These are phyloP conservation scores for Drosophila multiciliata DNA, from an alignment of 2,888 invertebrate species.

Conservation along the genomic window DNA sequence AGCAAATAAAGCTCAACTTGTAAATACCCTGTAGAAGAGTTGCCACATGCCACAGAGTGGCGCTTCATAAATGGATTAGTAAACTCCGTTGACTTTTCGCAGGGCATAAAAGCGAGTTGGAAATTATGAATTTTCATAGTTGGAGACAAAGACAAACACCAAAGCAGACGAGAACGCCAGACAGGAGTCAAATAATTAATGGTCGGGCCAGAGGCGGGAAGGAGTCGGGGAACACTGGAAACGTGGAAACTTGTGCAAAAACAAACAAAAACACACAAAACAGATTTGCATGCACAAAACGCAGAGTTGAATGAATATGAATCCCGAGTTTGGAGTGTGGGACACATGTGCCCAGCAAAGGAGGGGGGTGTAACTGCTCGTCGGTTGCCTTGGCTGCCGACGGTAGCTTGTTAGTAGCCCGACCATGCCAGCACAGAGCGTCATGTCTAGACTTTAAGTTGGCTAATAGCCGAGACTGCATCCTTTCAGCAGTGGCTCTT, in stretches of 20 bases:
- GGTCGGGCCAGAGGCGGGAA: slow-evolving; percentile 34
- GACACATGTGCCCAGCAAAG: slow-evolving; percentile 39
- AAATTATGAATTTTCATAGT: slow-evolving; percentile 71
- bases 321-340: slow-evolving; percentile 14
- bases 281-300: slow-evolving; percentile 72
- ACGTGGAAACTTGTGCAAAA: slow-evolving; percentile 43
- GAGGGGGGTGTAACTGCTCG: slow-evolving; percentile 13
- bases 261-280: slow-evolving; percentile 67
- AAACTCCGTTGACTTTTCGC: slow-evolving; percentile 18
- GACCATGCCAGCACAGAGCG: slow-evolving; percentile 9
- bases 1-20: background rate
- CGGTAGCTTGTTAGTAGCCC: slow-evolving; percentile 69
- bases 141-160: slow-evolving; percentile 57
- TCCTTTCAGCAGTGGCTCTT: slow-evolving; percentile 46
- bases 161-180: slow-evolving; percentile 60
- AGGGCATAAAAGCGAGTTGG: slow-evolving; percentile 27
- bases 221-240: too few species aligned
- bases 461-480: slow-evolving; percentile 69
- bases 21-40: slow-evolving; percentile 33
- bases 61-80: background rate
- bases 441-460: slow-evolving; percentile 75
- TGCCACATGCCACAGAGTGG: background rate
- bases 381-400: slow-evolving; percentile 75
- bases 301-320: slow-evolving; percentile 51
- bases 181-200: slow-evolving; percentile 78